Evolutionary conservation across 2,888 invertebrate genomes (phyloP).

Genomic region (Ceratothoa steindachneri): DNA sequence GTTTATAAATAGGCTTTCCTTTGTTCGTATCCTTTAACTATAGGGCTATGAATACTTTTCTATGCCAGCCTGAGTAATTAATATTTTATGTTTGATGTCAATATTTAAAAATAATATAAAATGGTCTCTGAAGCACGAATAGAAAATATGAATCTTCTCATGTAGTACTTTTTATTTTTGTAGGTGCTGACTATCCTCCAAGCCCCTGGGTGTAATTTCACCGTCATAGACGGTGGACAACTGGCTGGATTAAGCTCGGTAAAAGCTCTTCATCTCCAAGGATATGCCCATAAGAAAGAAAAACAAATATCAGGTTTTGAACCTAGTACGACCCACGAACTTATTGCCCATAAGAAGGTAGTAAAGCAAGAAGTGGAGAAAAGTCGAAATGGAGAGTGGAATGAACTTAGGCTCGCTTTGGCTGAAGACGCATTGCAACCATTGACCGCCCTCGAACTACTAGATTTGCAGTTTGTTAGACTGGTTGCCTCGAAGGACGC

Average conservation of each 20-base stretch:
- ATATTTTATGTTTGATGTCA: no score
- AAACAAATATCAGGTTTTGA: conserved; percentile 36
- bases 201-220: conserved; percentile 52
- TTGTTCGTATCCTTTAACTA: no score
- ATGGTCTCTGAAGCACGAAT: no score
- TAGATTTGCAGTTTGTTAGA: conserved; percentile 58
- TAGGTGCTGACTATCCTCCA: conserved; percentile 59
- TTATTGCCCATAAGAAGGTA: conserved; percentile 28
- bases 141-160: no score
- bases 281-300: conserved; percentile 20
- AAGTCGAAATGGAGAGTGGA: not conserved
- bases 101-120: no score
- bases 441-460: conserved; percentile 54
- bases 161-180: conserved; percentile 18
- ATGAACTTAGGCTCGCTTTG: conserved; percentile 25
- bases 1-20: no score
- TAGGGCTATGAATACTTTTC: no score
- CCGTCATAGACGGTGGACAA: conserved; percentile 25
- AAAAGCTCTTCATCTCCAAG: conserved; percentile 33
- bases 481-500: conserved; percentile 50
- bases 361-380: not conserved
- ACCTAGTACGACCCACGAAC: conserved; percentile 20
- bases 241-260: conserved; percentile 20
- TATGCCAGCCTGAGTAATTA: no score
- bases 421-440: conserved; percentile 51